Conservation (phyloP, 2,888 invertebrate genomes). For the Trissolcus japonicus region DNA sequence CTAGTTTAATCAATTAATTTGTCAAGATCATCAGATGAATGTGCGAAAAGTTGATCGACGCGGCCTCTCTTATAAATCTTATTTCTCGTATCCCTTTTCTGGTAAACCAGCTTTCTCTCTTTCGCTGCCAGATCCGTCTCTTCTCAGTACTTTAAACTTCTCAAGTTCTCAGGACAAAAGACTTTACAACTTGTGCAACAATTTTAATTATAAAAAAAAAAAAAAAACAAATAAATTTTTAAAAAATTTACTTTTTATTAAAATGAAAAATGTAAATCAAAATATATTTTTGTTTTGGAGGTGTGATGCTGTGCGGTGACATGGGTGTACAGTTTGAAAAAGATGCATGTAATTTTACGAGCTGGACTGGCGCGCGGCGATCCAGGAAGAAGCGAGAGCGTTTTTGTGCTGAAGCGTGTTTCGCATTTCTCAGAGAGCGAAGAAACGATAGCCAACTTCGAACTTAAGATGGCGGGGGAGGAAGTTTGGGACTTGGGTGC, state of each 20-base stretch:
- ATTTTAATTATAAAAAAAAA: neutral
- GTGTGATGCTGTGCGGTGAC: no score
- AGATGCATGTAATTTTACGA: constrained; percentile 48
- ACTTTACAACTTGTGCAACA: no score
- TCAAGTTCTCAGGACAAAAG: no score
- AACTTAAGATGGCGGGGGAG: constrained; percentile 47
- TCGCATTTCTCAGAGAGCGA: constrained; percentile 41
- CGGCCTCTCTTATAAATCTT: no score
- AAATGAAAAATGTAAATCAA: constrained; percentile 6
- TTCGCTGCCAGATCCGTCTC: no score
- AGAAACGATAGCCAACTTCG: constrained; percentile 18
- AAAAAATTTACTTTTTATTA: neutral
- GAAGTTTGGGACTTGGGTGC: constrained; percentile 51
- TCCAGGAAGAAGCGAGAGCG: constrained; percentile 39
- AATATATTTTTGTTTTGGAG: constrained; percentile 10
- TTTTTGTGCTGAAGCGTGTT: constrained; percentile 37
- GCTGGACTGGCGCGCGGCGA: constrained; percentile 22
- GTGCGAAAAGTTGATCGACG: no score
- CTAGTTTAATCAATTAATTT: no score
- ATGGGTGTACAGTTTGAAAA: constrained; percentile 54
- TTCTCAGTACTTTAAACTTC: no score
- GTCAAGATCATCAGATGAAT: no score
- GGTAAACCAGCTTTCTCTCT: no score
- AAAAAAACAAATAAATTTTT: neutral
- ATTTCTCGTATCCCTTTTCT: no score